Conservation (phyloP, 2,797 vertebrate species). For the Pteropus rufus region DNA sequence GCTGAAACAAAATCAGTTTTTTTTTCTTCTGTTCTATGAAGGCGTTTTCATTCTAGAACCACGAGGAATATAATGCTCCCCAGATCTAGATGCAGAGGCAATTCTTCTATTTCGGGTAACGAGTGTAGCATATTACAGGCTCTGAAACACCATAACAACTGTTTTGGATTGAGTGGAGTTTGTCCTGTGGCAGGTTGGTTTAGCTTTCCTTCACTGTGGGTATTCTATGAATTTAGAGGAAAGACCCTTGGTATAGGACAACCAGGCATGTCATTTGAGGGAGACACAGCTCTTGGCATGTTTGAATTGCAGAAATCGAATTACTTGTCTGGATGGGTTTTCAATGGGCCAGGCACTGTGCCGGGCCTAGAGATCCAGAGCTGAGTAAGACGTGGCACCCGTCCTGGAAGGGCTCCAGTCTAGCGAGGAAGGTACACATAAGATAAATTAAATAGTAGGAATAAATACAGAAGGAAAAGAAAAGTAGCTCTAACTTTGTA, state of each 20-base stretch:
- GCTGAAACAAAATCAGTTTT: conserved; percentile 36
- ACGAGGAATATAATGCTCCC: background rate
- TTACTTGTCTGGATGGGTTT: conserved; percentile 31
- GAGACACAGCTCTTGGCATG: conserved; percentile 8
- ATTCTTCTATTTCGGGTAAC: background rate
- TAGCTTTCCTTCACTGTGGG: background rate
- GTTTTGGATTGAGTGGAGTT: background rate
- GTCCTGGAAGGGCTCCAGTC: background rate
- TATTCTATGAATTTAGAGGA: conserved; percentile 16
- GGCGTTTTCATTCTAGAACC: background rate
- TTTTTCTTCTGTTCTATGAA: background rate
- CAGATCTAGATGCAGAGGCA: background rate
- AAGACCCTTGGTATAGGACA: background rate
- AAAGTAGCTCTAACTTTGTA: background rate
- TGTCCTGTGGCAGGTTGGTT: background rate
- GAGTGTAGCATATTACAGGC: background rate
- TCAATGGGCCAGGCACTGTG: background rate
- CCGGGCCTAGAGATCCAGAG: background rate
- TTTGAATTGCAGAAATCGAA: conserved; percentile 38
- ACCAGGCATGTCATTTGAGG: background rate
- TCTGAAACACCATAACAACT: background rate
- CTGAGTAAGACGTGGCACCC: background rate
- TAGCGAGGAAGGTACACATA: background rate
- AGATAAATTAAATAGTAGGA: background rate
- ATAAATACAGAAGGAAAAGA: conserved; percentile 1